Conservation (phyloP, 2,113 vertebrate genomes). For the Verasper variegatus region DNA sequence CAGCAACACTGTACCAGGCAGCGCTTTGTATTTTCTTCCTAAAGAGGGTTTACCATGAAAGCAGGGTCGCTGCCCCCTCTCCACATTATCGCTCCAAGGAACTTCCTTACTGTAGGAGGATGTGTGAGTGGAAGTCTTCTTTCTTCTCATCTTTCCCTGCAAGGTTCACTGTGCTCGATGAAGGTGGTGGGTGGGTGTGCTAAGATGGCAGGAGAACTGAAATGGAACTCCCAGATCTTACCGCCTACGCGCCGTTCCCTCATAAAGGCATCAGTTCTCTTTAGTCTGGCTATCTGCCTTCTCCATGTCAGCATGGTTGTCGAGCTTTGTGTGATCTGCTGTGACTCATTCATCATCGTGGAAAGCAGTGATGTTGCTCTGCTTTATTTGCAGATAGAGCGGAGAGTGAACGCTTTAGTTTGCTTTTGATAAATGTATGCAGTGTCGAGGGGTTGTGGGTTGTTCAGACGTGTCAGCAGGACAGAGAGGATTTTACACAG, state of each 20-base stretch:
- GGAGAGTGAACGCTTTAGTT: slow-evolving; percentile 24
- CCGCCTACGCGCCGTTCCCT: slow-evolving; percentile 67
- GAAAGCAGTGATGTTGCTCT: slow-evolving; percentile 58
- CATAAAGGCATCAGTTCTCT: slow-evolving; percentile 71
- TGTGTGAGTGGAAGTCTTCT: slow-evolving; percentile 68
- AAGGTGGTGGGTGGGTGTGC: slow-evolving; percentile 72
- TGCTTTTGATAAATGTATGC: slow-evolving; percentile 39
- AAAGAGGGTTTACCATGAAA: slow-evolving; percentile 66
- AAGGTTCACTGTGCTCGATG: slow-evolving; percentile 59
- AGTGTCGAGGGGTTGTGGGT: not conserved
- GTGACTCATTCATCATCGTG: slow-evolving; percentile 74
- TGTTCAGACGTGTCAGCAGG: not conserved
- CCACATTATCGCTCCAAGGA: slow-evolving; percentile 62
- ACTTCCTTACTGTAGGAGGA: slow-evolving; percentile 71
- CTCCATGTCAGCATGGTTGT: slow-evolving; percentile 74
- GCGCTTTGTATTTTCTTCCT: slow-evolving; percentile 46
- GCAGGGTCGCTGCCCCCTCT: slow-evolving; percentile 51
- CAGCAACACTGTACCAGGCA: slow-evolving; percentile 28
- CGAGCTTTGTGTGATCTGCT: slow-evolving; percentile 72
- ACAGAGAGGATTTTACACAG: not conserved
- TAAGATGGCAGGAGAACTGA: slow-evolving; percentile 75
- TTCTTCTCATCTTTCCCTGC: slow-evolving; percentile 57
- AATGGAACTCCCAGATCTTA: slow-evolving; percentile 79
- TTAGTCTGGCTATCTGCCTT: slow-evolving; percentile 75
- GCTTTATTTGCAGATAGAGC: slow-evolving; percentile 47